Percentiles rank a stretch among this genome's conserved stretches.
phyloP scores from a whole-genome alignment of 2,888 invertebrate genomes.

The Eupithecia exiguata region DNA sequence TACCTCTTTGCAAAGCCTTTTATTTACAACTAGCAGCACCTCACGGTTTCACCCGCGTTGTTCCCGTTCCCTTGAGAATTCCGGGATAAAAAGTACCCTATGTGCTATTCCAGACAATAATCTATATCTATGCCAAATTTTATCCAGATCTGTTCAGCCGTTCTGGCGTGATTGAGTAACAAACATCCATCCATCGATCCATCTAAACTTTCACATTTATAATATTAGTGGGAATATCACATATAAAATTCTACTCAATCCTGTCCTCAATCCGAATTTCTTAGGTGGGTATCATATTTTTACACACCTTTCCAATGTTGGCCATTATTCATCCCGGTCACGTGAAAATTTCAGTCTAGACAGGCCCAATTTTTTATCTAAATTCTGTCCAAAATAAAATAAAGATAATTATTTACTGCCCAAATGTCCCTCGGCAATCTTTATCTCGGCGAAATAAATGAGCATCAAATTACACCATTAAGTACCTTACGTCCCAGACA shows the following conservation, averaged over 20 bases:
- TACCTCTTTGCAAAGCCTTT: not conserved
- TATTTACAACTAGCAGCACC: no score
- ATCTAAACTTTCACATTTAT: no score
- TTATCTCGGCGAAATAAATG: conserved; percentile 35
- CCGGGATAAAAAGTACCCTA: no score
- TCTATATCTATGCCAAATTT: no score
- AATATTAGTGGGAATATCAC: no score
- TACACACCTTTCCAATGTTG: conserved; percentile 5
- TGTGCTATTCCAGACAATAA: no score
- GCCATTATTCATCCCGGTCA: conserved; percentile 3
- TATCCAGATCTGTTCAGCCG: no score
- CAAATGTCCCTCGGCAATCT: conserved; percentile 33
- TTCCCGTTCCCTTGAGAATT: no score
- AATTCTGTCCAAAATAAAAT: conserved; percentile 21
- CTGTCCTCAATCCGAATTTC: no score
- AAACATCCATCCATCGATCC: no score
- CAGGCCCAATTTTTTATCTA: conserved; percentile 15
- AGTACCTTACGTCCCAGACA: conserved; percentile 31
- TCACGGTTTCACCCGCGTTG: no score
- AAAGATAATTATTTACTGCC: conserved; percentile 31
- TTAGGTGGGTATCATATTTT: not conserved
- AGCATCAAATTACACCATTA: conserved; percentile 38
- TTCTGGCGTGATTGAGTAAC: no score
- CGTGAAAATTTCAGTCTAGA: not conserved
- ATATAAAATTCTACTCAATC: not conserved